Evolutionary conservation across 2,113 vertebrate species (phyloP).

Genomic region (Narcine bancroftii): DNA sequence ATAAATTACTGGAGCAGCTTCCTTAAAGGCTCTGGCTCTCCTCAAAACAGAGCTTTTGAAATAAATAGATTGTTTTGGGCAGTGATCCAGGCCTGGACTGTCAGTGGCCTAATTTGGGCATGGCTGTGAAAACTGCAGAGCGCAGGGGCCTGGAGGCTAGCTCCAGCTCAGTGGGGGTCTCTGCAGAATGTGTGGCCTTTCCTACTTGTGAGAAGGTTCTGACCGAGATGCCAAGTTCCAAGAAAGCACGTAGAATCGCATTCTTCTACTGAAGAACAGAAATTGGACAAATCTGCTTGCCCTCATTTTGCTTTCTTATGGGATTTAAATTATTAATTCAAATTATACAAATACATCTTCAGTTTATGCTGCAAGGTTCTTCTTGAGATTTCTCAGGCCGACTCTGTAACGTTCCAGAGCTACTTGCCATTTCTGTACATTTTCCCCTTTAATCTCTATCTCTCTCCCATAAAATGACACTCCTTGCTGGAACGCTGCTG

Average conservation of each 20-base stretch:
- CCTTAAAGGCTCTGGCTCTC: conserved; percentile 37
- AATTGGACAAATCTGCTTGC: background rate
- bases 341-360: background rate
- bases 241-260: background rate
- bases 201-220: background rate
- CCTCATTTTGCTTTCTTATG: background rate
- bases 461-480: background rate
- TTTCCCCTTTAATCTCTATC: background rate
- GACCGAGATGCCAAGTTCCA: background rate
- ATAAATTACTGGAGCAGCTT: background rate
- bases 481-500: background rate
- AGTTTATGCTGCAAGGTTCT: background rate
- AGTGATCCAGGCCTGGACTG: conserved; percentile 47
- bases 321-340: too few relatives aligned
- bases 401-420: background rate
- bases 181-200: background rate
- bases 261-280: background rate
- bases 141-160: conserved; percentile 28
- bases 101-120: conserved; percentile 49
- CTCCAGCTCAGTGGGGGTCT: too few relatives aligned
- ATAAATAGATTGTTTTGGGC: conserved; percentile 62
- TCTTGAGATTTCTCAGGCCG: background rate
- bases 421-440: background rate
- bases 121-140: conserved; percentile 54
- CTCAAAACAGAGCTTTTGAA: conserved; percentile 52